phyloP scores from a whole-genome alignment of 2,797 vertebrate species.

The Sylvilagus floridanus region DNA sequence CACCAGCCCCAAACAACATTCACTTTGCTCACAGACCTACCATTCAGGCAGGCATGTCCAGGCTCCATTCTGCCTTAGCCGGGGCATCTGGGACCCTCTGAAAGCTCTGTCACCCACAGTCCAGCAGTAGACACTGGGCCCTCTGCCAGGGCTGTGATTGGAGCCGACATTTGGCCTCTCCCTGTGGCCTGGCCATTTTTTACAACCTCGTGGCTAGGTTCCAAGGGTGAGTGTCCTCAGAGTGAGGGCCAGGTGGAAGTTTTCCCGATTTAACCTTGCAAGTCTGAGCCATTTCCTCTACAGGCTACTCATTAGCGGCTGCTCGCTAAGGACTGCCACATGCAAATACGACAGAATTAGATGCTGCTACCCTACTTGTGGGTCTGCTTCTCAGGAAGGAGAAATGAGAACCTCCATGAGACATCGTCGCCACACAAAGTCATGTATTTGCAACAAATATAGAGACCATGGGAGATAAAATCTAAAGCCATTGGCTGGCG shows the following conservation, averaged over 20 bases:
- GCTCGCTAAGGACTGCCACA: not conserved
- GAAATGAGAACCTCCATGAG: too few relatives aligned
- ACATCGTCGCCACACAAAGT: too few relatives aligned
- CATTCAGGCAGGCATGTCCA: not conserved
- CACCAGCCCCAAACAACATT: not conserved
- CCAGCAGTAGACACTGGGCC: not conserved
- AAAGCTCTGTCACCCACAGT: not conserved
- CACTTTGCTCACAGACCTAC: not conserved
- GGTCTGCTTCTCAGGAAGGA: too few relatives aligned
- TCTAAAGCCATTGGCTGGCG: too few relatives aligned
- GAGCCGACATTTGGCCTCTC: not conserved
- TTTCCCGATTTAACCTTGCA: not conserved
- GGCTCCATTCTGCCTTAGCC: not conserved
- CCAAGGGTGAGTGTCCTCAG: not conserved
- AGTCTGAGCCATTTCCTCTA: not conserved
- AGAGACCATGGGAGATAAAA: too few relatives aligned
- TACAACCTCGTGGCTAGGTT: not conserved
- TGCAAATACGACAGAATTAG: not conserved
- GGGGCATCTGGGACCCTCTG: not conserved
- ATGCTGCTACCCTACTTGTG: not conserved
- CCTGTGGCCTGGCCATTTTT: not conserved
- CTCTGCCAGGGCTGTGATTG: not conserved
- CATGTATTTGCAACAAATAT: too few relatives aligned
- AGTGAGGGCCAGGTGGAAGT: not conserved
- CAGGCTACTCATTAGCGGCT: not conserved